Evolutionary conservation across 2,888 invertebrate species (phyloP).

Genomic region (Campoplex nolae): DNA sequence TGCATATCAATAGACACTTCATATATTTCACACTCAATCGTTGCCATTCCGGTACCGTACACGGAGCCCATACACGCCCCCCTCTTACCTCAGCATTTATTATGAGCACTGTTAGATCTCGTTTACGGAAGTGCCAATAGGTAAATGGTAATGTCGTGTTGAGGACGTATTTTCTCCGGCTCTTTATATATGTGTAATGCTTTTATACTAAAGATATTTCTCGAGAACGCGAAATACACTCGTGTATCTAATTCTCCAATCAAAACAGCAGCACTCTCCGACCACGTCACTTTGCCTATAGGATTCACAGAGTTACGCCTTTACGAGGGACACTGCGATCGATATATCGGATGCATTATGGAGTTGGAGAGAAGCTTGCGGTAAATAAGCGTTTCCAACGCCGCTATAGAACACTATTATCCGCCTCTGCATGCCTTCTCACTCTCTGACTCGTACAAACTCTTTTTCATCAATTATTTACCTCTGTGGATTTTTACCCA

Average conservation of each 20-base stretch:
- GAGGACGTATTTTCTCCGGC: constrained; percentile 9
- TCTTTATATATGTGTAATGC: background rate
- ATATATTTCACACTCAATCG: constrained; percentile 64
- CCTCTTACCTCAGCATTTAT: constrained; percentile 53
- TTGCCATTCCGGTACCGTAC: constrained; percentile 32
- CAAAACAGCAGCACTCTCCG: constrained; percentile 19
- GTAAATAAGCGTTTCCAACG: constrained; percentile 3
- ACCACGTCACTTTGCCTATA: background rate
- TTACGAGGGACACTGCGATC: background rate
- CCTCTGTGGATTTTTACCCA: constrained; percentile 50
- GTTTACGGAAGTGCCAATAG: constrained; percentile 64
- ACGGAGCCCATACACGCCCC: constrained; percentile 33
- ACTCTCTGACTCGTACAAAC: background rate
- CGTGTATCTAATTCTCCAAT: constrained; percentile 24
- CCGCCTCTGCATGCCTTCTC: background rate
- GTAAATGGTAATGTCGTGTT: constrained; percentile 56
- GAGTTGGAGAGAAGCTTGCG: constrained; percentile 35
- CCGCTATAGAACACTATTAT: constrained; percentile 31
- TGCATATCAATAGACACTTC: constrained; percentile 71
- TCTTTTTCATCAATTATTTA: constrained; percentile 54
- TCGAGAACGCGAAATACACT: background rate
- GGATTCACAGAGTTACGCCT: constrained; percentile 7
- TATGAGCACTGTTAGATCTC: constrained; percentile 56
- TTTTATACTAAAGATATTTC: constrained; percentile 11
- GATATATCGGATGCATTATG: constrained; percentile 30